Evolutionary conservation across 2,113 vertebrate species (phyloP).

Genomic region (Brachirus orientalis): DNA sequence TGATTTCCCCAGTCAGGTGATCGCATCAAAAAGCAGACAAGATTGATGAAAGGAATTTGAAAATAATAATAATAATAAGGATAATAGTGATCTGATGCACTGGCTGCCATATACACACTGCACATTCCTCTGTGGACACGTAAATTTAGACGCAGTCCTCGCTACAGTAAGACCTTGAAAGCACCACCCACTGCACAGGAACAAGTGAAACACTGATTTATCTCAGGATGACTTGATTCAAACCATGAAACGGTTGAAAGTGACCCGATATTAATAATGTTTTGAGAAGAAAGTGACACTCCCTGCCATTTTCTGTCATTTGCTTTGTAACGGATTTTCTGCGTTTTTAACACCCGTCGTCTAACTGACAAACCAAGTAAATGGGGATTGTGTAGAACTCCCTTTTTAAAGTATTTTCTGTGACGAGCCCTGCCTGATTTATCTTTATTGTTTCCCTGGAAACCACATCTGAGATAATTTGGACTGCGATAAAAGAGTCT

Average conservation of each 20-base stretch:
- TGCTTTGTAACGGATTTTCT: conserved; percentile 15
- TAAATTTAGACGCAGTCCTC: conserved; percentile 7
- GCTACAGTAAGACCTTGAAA: background rate
- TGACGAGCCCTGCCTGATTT: background rate
- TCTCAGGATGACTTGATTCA: conserved; percentile 28
- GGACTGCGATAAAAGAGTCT: background rate
- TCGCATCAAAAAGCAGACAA: conserved; percentile 10
- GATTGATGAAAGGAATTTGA: conserved; percentile 1
- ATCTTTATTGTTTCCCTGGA: background rate
- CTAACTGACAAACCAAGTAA: background rate
- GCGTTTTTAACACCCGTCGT: background rate
- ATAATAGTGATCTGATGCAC: conserved; percentile 3
- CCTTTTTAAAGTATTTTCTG: too few relatives aligned
- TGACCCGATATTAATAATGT: background rate
- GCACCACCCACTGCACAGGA: background rate
- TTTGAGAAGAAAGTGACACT: background rate
- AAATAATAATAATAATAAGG: background rate
- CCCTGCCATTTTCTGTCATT: background rate
- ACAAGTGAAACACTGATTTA: conserved; percentile 11
- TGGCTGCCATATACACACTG: conserved; percentile 11
- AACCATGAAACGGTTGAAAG: conserved; percentile 11
- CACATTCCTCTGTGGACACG: conserved; percentile 14
- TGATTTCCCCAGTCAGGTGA: background rate
- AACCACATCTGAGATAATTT: background rate
- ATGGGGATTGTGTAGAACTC: too few relatives aligned